Base-by-base conservation (phyloP, 2,797 vertebrate species). In the Enteromius trimaculatus region DNA sequence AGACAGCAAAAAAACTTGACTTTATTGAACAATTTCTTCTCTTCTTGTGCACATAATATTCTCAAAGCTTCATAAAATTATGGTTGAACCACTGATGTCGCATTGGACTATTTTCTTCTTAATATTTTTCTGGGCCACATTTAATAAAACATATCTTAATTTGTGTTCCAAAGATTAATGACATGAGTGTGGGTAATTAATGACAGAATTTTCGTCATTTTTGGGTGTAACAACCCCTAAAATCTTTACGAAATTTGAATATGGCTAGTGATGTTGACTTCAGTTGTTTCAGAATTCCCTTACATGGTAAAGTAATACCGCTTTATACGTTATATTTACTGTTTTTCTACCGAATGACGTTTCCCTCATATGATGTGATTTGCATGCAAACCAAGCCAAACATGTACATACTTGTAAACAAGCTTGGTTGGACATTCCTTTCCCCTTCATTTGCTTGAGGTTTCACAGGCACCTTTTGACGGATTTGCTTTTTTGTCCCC, bases 381-480 rank as follows among this genome's bases (percentile, higher is more conserved):
- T 76, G 47, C 79, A 51, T 68, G 60, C 71, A 51, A n/a, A 37
- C 39, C 75, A 84, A 82, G 69, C 66, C 68, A 79, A 60, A 79
- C 86, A 86, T 79, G 86, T 58, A 86, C 84, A 84, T 85, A 87
- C 93, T 90, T 94, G 92, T 92, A 89, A 91, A 92, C 69, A 91
- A 88, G 90, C 88, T 92, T 92, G 89, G 92, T 93, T 89, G 91
- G 90, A 89, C 92, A 94, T 95, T 94, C 92, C 92, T 89, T 86
- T 90, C 90, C 80, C 86, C 37, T 86, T 91, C 80, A 49, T 80
- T 89, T 88, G 83, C 82, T 83, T 92, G 91, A 91, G 91, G 86
- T 83, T 85, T 92, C 91, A 92, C 91, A 87, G 90, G 92, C 37
- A 62, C 77, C 89, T 90, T 89, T 91, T 92, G 91, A 91, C 90